These are phyloP conservation scores for Rhopilema esculentum DNA, from an alignment of 30 jellyfish, hydroid and myxozoan genomes.

Conservation along the genomic window DNA sequence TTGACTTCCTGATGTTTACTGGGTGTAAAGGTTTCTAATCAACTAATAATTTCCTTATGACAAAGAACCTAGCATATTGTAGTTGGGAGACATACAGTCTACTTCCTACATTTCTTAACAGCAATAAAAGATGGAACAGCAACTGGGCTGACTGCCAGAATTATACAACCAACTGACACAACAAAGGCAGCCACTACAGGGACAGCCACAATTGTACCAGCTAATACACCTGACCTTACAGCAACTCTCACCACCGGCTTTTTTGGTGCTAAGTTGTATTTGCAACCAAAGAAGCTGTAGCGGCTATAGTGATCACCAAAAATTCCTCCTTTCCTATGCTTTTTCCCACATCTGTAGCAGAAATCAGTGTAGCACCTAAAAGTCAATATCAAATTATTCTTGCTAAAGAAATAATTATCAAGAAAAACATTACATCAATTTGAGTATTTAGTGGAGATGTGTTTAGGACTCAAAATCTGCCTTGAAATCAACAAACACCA, in stretches of 20 bases:
- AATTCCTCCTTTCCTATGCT: constrained; percentile 63
- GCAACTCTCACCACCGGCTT: constrained; percentile 75
- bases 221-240: constrained; percentile 51
- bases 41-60: background rate
- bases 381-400: no score
- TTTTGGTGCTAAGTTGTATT: constrained; percentile 63
- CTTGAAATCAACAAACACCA: no score
- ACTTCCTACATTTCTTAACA: constrained; percentile 20
- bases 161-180: constrained; percentile 50
- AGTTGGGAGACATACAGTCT: background rate
- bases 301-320: constrained; percentile 85
- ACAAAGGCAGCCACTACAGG: constrained; percentile 51
- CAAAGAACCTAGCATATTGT: background rate
- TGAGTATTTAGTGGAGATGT: no score
- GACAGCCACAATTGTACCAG: constrained; percentile 37
- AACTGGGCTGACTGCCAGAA: constrained; percentile 53
- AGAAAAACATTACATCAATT: no score
- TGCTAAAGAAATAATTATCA: no score
- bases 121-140: constrained; percentile 28
- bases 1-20: no score
- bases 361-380: constrained; percentile 85
- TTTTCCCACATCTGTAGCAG: constrained; percentile 84
- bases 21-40: background rate
- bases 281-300: constrained; percentile 82
- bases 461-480: no score